Evolutionary conservation across 2,113 vertebrate species (phyloP).

Genomic region (Phoenicopterus ruber): DNA sequence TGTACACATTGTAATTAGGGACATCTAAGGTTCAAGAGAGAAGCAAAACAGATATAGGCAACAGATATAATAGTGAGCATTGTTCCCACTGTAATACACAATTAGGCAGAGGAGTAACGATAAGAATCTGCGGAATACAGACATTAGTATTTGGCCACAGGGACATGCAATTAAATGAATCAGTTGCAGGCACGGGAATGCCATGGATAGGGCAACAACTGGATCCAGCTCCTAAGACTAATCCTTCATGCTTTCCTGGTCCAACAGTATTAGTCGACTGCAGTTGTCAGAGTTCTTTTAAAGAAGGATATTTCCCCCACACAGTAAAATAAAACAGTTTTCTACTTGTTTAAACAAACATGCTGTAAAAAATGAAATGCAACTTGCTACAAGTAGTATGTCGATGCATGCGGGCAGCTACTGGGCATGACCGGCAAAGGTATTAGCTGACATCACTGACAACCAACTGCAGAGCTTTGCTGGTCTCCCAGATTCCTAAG

Average conservation of each 20-base stretch:
- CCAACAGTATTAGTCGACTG: background rate
- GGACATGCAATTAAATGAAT: background rate
- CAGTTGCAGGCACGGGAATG: background rate
- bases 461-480: background rate
- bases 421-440: background rate
- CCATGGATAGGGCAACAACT: background rate
- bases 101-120: background rate
- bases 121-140: background rate
- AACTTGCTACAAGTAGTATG: background rate
- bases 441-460: background rate
- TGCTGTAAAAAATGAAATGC: background rate
- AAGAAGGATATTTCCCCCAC: background rate
- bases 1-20: background rate
- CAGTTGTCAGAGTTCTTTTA: background rate
- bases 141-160: background rate
- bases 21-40: background rate
- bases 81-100: background rate
- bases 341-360: background rate
- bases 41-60: background rate
- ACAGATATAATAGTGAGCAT: background rate
- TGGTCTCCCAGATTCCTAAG: slow-evolving; percentile 1
- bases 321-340: background rate
- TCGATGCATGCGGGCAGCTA: background rate
- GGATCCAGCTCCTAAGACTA: background rate
- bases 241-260: background rate